Evolutionary conservation across 2,888 invertebrate species (phyloP).

Genomic region (Schrankia costaestrigalis): DNA sequence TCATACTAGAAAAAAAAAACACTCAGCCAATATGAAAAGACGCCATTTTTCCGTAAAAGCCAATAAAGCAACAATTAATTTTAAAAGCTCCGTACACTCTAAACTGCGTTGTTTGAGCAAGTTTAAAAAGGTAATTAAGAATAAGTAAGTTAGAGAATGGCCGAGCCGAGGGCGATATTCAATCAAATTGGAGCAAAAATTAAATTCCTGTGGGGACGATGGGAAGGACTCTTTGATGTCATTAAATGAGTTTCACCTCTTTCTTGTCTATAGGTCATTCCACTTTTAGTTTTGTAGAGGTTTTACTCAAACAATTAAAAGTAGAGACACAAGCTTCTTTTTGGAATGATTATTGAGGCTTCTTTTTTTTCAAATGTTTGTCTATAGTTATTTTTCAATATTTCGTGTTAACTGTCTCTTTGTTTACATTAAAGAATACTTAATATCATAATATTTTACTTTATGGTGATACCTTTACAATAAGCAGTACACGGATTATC

Average conservation of each 20-base stretch:
- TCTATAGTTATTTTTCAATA: too few species aligned
- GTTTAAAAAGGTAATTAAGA: conserved; percentile 53
- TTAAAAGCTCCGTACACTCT: conserved; percentile 40
- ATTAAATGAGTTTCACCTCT: conserved; percentile 55
- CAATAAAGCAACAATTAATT: conserved; percentile 41
- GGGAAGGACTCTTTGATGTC: conserved; percentile 58
- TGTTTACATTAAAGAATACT: too few species aligned
- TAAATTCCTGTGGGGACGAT: conserved; percentile 51
- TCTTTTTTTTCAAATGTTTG: too few species aligned
- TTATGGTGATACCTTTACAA: too few species aligned
- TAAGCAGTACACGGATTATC: too few species aligned
- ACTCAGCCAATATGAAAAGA: background rate
- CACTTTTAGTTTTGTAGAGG: conserved; percentile 30
- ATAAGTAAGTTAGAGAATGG: conserved; percentile 30
- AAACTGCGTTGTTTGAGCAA: conserved; percentile 38
- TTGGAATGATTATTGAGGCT: too few species aligned
- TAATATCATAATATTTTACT: too few species aligned
- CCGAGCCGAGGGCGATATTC: conserved; percentile 30
- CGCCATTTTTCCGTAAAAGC: conserved; percentile 21
- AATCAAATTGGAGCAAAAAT: conserved; percentile 65
- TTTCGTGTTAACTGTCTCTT: too few species aligned
- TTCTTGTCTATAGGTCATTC: conserved; percentile 36
- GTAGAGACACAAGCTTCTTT: too few species aligned
- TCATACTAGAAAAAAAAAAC: too few species aligned
- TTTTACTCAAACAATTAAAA: too few species aligned